Conservation (phyloP, 2,888 invertebrate species). For the Watsonalla binaria region DNA sequence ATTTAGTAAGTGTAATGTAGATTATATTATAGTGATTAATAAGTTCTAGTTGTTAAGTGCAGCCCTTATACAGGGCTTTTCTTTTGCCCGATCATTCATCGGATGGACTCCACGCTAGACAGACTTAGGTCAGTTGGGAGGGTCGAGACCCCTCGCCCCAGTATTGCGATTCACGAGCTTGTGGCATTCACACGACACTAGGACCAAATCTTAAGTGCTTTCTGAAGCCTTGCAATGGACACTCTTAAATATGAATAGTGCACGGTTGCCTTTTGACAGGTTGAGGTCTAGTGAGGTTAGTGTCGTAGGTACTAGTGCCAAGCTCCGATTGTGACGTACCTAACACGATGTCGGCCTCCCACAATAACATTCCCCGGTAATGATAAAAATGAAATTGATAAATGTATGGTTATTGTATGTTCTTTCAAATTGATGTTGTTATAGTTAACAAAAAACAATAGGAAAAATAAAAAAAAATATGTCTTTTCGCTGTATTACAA, state of each 20-base stretch:
- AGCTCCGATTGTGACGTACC: no score
- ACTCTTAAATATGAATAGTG: not conserved
- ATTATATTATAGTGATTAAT: conserved; percentile 44
- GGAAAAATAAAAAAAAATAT: not conserved
- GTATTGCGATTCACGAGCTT: not conserved
- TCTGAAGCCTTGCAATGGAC: not conserved
- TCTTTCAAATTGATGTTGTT: no score
- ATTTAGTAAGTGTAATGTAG: conserved; percentile 32
- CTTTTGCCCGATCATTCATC: conserved; percentile 16
- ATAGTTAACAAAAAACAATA: not conserved
- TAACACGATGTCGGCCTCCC: no score
- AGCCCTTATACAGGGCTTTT: conserved; percentile 49
- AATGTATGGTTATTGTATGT: not conserved
- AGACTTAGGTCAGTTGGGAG: not conserved
- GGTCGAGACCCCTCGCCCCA: not conserved
- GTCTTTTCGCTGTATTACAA: not conserved
- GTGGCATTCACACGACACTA: not conserved
- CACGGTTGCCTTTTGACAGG: no score
- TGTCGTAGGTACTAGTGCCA: no score
- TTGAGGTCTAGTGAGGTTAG: no score
- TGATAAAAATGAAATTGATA: no score
- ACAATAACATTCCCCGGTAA: not conserved
- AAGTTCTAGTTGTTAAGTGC: conserved; percentile 46
- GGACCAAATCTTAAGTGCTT: not conserved
- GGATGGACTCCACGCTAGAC: not conserved